Evolutionary conservation across 2,113 vertebrate species (phyloP).

Genomic region (Poecile atricapillus): DNA sequence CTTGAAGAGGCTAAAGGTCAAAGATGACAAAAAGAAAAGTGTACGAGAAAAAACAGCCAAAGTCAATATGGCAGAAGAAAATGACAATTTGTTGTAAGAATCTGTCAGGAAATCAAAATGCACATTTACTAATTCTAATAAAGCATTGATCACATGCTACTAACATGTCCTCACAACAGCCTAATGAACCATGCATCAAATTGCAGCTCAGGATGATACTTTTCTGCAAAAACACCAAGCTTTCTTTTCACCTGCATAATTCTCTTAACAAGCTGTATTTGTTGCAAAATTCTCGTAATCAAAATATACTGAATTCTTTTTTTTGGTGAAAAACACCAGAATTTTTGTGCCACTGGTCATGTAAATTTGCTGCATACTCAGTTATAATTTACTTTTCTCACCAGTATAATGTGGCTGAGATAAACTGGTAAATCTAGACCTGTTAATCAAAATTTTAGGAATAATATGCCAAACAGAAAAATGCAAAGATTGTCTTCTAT

Average conservation of each 20-base stretch:
- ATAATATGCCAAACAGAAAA: neutral
- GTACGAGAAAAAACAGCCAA: constrained; percentile 67
- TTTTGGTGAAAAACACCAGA: neutral
- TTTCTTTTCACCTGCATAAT: neutral
- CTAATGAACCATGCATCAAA: constrained; percentile 37
- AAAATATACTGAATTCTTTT: neutral
- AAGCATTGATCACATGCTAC: constrained; percentile 56
- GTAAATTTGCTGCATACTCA: neutral
- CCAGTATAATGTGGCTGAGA: neutral
- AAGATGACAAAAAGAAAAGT: constrained; percentile 84
- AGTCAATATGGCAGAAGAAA: constrained; percentile 80
- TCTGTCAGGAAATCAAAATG: constrained; percentile 43
- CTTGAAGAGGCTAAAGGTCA: constrained; percentile 84
- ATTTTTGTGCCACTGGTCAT: neutral
- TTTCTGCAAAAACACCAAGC: neutral
- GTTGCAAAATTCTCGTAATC: neutral
- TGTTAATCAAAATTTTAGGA: neutral
- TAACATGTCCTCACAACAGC: constrained; percentile 67
- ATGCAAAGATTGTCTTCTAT: neutral
- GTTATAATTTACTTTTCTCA: neutral
- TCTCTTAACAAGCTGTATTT: neutral
- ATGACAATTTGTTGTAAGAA: constrained; percentile 87
- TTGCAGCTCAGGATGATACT: neutral
- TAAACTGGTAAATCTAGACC: neutral
- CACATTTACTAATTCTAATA: constrained; percentile 71